A percentile compares a stretch with the other conserved stretches of the same genome.
These are phyloP conservation scores for Eulemur macaco DNA, from an alignment of 2,113 vertebrate genomes.

Conservation along the genomic window DNA sequence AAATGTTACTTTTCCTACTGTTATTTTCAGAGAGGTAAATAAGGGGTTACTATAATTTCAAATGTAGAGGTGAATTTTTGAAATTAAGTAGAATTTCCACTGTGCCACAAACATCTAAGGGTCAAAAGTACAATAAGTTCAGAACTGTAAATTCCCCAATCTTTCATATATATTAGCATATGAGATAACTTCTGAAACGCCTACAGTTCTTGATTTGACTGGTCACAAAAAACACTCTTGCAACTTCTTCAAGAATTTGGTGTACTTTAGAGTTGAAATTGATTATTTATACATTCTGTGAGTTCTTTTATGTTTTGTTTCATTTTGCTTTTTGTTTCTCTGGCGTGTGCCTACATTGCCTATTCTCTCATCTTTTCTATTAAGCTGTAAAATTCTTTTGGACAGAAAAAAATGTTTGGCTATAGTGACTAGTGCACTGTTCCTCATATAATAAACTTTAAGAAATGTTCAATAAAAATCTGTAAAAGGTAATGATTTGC, in stretches of 20 bases:
- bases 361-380: background rate
- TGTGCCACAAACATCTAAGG: background rate
- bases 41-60: background rate
- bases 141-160: background rate
- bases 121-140: background rate
- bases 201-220: background rate
- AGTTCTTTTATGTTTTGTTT: background rate
- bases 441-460: slow-evolving; percentile 3
- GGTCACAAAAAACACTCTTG: background rate
- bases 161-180: slow-evolving; percentile 1
- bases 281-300: background rate
- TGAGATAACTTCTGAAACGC: background rate
- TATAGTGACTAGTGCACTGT: background rate
- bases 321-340: background rate
- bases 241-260: background rate
- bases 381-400: slow-evolving; percentile 3
- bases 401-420: background rate
- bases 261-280: background rate
- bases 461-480: background rate
- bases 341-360: background rate
- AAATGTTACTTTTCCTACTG: background rate
- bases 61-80: background rate
- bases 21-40: slow-evolving; percentile 4
- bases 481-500: background rate
- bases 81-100: background rate